Conservation (phyloP, 2,888 invertebrate species). For the Zeuzera pyrina region DNA sequence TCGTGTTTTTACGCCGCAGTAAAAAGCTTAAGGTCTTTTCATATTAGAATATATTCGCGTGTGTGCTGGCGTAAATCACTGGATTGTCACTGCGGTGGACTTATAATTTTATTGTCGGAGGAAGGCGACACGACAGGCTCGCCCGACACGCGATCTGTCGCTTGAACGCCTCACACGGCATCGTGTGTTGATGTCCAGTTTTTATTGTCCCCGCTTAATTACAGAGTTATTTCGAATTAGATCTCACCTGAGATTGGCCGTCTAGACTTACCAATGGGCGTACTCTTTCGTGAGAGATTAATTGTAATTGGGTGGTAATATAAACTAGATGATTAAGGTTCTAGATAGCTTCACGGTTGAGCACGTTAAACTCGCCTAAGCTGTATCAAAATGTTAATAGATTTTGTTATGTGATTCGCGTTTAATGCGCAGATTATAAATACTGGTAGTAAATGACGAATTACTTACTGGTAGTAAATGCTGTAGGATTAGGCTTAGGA, state of each 20-base stretch:
- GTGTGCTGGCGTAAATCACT: conserved; percentile 68
- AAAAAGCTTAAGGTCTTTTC: conserved; percentile 54
- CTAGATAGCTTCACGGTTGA: conserved; percentile 32
- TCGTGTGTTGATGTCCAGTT: conserved; percentile 47
- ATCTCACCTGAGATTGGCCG: conserved; percentile 57
- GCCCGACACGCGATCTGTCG: conserved; percentile 51
- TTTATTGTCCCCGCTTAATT: conserved; percentile 63
- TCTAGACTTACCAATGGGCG: conserved; percentile 51
- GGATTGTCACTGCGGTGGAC: conserved; percentile 70
- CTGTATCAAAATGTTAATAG: conserved; percentile 8
- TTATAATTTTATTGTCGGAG: conserved; percentile 73
- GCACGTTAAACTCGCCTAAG: conserved; percentile 5
- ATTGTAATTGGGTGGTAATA: conserved; percentile 53
- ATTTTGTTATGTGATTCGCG: conserved; percentile 8
- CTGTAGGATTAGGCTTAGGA: conserved; percentile 2
- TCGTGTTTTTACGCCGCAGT: conserved; percentile 43
- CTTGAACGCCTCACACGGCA: conserved; percentile 40
- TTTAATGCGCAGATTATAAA: conserved; percentile 15
- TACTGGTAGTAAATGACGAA: conserved; percentile 11
- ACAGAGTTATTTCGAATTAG: conserved; percentile 52
- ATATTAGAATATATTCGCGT: conserved; percentile 68
- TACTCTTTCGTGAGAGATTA: conserved; percentile 61
- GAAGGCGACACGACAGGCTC: conserved; percentile 57
- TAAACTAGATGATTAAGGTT: conserved; percentile 52
- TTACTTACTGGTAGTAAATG: conserved; percentile 6